A percentile compares a stretch with the other conserved stretches of the same genome.
Conservation (phyloP, 1,140 invertebrate species). For the Leptestheria dahalacensis region DNA sequence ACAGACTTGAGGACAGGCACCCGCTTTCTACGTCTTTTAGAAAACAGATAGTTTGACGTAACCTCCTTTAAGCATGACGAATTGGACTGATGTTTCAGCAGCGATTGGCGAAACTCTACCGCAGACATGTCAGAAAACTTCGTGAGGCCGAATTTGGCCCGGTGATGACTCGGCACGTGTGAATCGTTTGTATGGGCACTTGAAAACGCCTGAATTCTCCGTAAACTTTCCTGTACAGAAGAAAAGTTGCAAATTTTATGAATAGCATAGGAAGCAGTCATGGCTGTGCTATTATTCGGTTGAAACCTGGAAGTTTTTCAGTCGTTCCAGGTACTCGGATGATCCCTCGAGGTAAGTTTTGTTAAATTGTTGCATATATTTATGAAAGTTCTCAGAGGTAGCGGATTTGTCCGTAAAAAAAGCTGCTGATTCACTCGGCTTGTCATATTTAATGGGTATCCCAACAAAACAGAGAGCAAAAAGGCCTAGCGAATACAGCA, state of each 20-base stretch:
- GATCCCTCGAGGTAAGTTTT: constrained; percentile 45
- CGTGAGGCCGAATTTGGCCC: constrained; percentile 40
- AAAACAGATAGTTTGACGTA: neutral
- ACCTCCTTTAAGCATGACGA: constrained; percentile 20
- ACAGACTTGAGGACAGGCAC: constrained; percentile 19
- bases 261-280: no score
- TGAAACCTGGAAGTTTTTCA: constrained; percentile 46
- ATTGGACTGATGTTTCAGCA: constrained; percentile 30
- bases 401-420: constrained; percentile 1
- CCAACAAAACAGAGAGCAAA: constrained; percentile 20
- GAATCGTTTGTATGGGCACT: constrained; percentile 13
- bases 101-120: constrained; percentile 42
- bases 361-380: constrained; percentile 45
- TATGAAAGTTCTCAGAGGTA: constrained; percentile 33
- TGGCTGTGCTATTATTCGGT: constrained; percentile 6
- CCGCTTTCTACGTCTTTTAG: constrained; percentile 18
- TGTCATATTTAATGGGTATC: constrained; percentile 21
- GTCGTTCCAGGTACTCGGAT: constrained; percentile 39
- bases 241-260: no score
- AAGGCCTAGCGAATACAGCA: constrained; percentile 11
- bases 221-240: constrained; percentile 8
- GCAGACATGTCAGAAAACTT: constrained; percentile 55
- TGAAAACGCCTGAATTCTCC: constrained; percentile 4
- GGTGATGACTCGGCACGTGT: constrained; percentile 19
- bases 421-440: neutral